Evolutionary conservation across 2,888 invertebrate species (phyloP).

Genomic region (Chalcis sispes): DNA sequence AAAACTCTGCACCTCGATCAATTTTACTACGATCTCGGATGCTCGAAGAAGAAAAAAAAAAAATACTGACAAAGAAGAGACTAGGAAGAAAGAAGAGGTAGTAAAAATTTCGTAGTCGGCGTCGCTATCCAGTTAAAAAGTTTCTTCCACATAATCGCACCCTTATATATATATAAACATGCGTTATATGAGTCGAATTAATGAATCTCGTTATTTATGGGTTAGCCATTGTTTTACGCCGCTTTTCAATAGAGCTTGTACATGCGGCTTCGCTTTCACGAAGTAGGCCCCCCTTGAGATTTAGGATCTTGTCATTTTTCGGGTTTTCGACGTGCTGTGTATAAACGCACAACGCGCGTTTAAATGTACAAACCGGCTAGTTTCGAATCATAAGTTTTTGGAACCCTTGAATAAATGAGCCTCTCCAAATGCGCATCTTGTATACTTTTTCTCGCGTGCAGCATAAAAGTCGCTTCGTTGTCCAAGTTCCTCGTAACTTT

Average conservation of each 20-base stretch:
- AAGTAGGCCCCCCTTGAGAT: conserved; percentile 11
- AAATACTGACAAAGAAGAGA: not conserved
- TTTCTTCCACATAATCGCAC: too few species aligned
- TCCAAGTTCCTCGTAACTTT: too few species aligned
- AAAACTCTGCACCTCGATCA: conserved; percentile 40
- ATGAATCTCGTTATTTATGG: conserved; percentile 57
- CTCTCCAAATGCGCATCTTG: conserved; percentile 22
- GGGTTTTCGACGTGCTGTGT: conserved; percentile 13
- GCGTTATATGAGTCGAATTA: conserved; percentile 53
- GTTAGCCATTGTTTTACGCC: conserved; percentile 51
- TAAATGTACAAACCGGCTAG: not conserved
- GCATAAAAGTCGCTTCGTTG: too few species aligned
- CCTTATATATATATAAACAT: not conserved
- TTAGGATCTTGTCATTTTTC: conserved; percentile 51
- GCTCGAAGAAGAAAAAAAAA: not conserved
- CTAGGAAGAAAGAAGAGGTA: too few species aligned
- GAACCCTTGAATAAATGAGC: conserved; percentile 25
- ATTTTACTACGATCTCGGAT: conserved; percentile 1
- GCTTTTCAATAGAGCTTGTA: conserved; percentile 5
- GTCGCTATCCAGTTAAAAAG: not conserved
- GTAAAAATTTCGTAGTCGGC: too few species aligned
- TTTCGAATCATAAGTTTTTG: conserved; percentile 24
- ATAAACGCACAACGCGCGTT: not conserved
- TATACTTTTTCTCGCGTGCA: too few species aligned
- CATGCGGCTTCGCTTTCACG: conserved; percentile 16